These are phyloP conservation scores for Carposina sasakii DNA, from an alignment of 1,140 invertebrate genomes.

Conservation along the genomic window DNA sequence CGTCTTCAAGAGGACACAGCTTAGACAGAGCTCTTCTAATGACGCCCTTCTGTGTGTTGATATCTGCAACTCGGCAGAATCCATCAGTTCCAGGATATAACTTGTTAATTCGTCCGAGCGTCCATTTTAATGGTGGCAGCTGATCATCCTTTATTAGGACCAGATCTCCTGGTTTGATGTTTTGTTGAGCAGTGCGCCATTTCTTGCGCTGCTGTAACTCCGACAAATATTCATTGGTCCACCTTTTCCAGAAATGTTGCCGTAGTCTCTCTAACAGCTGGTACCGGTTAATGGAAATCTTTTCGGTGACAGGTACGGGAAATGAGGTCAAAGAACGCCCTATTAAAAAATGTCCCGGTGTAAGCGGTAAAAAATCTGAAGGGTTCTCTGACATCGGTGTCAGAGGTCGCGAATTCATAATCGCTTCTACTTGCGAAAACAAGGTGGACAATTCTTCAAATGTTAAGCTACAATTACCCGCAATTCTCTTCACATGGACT, in stretches of 20 bases:
- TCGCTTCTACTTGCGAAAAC: conserved; percentile 11
- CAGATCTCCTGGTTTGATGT: not conserved
- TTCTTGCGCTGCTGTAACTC: not conserved
- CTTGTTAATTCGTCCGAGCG: conserved; percentile 27
- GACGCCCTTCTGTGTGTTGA: not conserved
- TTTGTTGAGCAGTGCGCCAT: not conserved
- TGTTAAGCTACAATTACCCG: conserved; percentile 6
- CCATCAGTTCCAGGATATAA: conserved; percentile 19
- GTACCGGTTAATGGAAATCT: not conserved
- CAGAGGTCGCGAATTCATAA: conserved; percentile 21
- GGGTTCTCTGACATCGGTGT: conserved; percentile 1
- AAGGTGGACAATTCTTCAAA: conserved; percentile 15
- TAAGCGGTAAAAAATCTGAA: not conserved
- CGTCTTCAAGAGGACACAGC: too few species aligned
- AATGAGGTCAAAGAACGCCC: not conserved
- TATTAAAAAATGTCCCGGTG: conserved; percentile 3
- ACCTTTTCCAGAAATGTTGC: not conserved
- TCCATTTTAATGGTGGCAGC: conserved; percentile 27
- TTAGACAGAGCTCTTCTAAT: not conserved
- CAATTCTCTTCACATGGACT: not conserved
- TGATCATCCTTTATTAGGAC: conserved; percentile 15
- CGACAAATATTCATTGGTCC: not conserved
- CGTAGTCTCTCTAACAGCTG: not conserved
- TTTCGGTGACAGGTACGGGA: not conserved
- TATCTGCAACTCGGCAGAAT: conserved; percentile 11